These are phyloP conservation scores for Zelleria hepariella DNA, from an alignment of 2,888 invertebrate species.

Conservation along the genomic window DNA sequence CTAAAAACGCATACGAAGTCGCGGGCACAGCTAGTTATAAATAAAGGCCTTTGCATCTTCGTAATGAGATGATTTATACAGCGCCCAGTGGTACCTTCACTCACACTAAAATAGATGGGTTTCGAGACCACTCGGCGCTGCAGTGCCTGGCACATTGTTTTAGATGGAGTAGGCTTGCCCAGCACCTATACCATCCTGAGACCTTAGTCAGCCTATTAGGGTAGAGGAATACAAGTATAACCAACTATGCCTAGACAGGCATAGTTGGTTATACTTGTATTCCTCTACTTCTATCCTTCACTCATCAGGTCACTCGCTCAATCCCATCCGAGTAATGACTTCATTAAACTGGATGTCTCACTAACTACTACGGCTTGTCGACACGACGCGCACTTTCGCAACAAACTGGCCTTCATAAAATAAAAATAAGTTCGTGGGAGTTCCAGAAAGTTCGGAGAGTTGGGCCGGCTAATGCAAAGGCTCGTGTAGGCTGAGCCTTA, in stretches of 20 bases:
- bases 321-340: not conserved
- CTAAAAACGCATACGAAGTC: too few relatives aligned
- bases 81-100: too few relatives aligned
- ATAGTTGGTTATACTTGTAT: not conserved
- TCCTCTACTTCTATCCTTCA: not conserved
- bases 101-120: too few relatives aligned
- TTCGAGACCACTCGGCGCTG: too few relatives aligned
- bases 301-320: not conserved
- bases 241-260: too few relatives aligned
- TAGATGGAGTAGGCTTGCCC: too few relatives aligned
- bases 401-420: not conserved
- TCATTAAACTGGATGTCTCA: not conserved
- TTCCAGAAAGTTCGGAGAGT: not conserved
- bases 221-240: not conserved
- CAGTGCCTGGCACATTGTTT: too few relatives aligned
- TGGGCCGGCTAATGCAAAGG: not conserved
- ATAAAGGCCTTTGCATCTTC: too few relatives aligned
- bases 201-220: too few relatives aligned
- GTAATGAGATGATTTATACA: too few relatives aligned
- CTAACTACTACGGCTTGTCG: not conserved
- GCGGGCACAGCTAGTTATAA: too few relatives aligned
- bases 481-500: not conserved
- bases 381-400: not conserved
- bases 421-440: not conserved
- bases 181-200: too few relatives aligned